Evolutionary conservation across 1,140 invertebrate genomes (phyloP).

Genomic region (Zaprionus gabonicus): DNA sequence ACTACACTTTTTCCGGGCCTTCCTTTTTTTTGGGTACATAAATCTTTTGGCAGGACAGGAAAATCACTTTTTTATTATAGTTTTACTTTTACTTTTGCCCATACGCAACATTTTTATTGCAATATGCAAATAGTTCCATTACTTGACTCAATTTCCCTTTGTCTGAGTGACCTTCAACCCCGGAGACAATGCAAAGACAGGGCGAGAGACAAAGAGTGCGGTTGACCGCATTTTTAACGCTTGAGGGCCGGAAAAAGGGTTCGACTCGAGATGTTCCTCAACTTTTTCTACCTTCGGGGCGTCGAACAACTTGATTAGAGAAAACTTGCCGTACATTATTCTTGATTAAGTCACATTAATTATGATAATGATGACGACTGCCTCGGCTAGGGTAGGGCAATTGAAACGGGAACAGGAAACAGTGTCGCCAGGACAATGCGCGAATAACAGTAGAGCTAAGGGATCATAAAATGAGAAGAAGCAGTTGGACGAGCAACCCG

Average conservation of each 20-base stretch:
- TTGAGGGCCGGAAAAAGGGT: constrained; percentile 41
- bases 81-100: constrained; percentile 3
- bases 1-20: constrained; percentile 29
- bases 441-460: constrained; percentile 61
- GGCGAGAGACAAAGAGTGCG: constrained; percentile 44
- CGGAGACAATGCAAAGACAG: constrained; percentile 5
- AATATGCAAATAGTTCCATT: constrained; percentile 63
- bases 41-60: constrained; percentile 62
- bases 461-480: constrained; percentile 24
- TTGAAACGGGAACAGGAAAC: constrained; percentile 80
- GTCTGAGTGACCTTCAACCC: constrained; percentile 74
- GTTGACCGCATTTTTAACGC: constrained; percentile 72
- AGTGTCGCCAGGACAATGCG: constrained; percentile 58
- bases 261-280: constrained; percentile 3
- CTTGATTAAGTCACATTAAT: constrained; percentile 84
- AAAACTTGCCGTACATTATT: constrained; percentile 72
- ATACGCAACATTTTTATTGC: constrained; percentile 59
- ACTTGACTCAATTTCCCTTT: constrained; percentile 30
- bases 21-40: constrained; percentile 61
- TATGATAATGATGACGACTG: constrained; percentile 82
- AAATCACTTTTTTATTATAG: constrained; percentile 27
- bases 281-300: constrained; percentile 19
- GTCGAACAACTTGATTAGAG: constrained; percentile 68
- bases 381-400: constrained; percentile 70
- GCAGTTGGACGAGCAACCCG: neutral